Evolutionary conservation across 2,888 invertebrate species (phyloP), one percentile per base, ranked within the genome.

Genomic region (Drosophila yooni): DNA sequence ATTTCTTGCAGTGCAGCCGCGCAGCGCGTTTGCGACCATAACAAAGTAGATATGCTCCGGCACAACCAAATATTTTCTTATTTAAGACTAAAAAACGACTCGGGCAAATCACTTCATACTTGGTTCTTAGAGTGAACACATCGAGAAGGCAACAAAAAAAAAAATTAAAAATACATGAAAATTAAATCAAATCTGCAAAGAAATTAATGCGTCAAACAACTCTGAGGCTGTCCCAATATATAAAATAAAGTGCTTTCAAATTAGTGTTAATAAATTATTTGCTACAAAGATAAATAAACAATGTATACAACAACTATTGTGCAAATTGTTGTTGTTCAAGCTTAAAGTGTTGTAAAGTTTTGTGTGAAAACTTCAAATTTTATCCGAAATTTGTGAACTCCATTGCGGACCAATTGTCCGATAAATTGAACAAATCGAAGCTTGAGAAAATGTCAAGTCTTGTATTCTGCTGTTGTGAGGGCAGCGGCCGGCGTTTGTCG

Each of bases 61-160:
- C 89, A 82, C 86, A 88, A 79, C 91, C 90, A 84, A 91, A 85
- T 88, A 88, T 88, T 88, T 91, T 92, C 91, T 93, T 93, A 93
- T 93, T 93, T 93, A 93, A 93, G 93, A 91, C 92, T 91, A 92
- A 92, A 93, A 92, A 93, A 92, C 90, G 92, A 90, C 92, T 91
- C 90, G 93, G 88, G 92, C 93, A 93, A 93, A 93, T 93, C 93
- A 93, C 92, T 93, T 93, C 92, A 91, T 91, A 93, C 92, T 93
- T 92, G 93, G 92, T 93, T 93, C 93, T 93, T 91, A 92, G 92
- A 91, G 92, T 89, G 89, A 92, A 91, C 92, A 93, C 92, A 91
- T 84, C 91, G 73, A 86, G 80, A 82, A 81, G 88, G 84, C 70
- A 79, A 78, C 21, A 66, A 65, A 60, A 70, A 67, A 57, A 57